These are phyloP conservation scores for Drosophila novamexicana DNA, from an alignment of 1,140 invertebrate genomes.

Conservation along the genomic window DNA sequence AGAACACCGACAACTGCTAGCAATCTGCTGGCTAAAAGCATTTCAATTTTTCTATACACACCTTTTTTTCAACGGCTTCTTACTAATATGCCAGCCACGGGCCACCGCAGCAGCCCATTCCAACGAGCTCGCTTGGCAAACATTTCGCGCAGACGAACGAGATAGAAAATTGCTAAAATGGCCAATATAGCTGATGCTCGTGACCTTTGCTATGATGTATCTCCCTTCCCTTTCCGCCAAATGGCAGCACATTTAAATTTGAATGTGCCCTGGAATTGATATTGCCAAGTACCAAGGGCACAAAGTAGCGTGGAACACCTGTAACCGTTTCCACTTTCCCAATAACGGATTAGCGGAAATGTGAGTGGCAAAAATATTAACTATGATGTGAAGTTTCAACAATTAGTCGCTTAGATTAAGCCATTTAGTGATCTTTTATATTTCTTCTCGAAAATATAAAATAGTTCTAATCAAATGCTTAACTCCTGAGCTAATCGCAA, in stretches of 20 bases:
- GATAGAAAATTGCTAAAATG: constrained; percentile 42
- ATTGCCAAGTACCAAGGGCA: constrained; percentile 21
- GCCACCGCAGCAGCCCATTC: constrained; percentile 1
- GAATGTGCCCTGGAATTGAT: constrained; percentile 57
- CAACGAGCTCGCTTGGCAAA: constrained; percentile 36
- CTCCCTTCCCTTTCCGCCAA: neutral
- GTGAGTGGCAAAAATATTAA: too few relatives aligned
- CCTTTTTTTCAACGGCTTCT: constrained; percentile 53
- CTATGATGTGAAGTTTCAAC: too few relatives aligned
- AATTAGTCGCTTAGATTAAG: too few relatives aligned
- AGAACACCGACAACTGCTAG: constrained; percentile 18
- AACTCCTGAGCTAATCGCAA: too few relatives aligned
- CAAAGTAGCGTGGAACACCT: too few relatives aligned
- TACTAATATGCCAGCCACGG: constrained; percentile 61
- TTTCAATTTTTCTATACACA: constrained; percentile 57
- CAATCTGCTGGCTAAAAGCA: constrained; percentile 59
- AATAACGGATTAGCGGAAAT: too few relatives aligned
- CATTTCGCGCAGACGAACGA: constrained; percentile 41
- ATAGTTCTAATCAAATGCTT: too few relatives aligned
- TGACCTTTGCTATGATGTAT: constrained; percentile 28
- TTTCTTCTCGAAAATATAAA: too few relatives aligned
- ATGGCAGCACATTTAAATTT: constrained; percentile 53
- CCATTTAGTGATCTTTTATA: too few relatives aligned
- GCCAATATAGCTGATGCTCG: constrained; percentile 41
- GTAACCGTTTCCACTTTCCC: too few relatives aligned